Evolutionary conservation across 2,888 invertebrate genomes (phyloP).

Genomic region (Oscheius onirici): DNA sequence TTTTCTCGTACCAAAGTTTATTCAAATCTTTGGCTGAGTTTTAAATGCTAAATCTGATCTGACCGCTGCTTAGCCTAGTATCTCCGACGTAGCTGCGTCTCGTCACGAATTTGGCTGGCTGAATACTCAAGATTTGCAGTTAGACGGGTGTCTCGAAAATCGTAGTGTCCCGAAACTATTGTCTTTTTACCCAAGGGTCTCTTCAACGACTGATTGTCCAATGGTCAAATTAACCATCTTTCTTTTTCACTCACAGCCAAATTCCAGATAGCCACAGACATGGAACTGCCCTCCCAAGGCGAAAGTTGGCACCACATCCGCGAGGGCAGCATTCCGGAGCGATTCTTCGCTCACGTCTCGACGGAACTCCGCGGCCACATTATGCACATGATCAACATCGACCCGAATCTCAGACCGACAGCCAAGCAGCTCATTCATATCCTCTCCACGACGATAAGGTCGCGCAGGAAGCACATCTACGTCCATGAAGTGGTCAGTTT

Average conservation of each 20-base stretch:
- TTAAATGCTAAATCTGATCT: no score
- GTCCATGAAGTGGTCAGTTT: conserved; percentile 27
- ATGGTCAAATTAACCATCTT: no score
- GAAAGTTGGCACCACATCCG: conserved; percentile 80
- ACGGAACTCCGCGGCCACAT: conserved; percentile 44
- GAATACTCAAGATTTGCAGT: no score
- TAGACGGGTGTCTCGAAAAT: no score
- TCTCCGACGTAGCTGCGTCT: no score
- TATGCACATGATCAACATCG: conserved; percentile 43
- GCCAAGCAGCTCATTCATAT: conserved; percentile 32
- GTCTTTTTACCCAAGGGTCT: no score
- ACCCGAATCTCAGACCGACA: conserved; percentile 47
- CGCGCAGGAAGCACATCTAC: background rate
- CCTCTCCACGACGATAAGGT: background rate
- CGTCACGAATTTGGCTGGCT: no score
- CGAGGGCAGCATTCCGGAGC: conserved; percentile 76
- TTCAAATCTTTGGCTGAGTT: no score
- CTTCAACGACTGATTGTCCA: no score
- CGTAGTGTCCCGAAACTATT: no score
- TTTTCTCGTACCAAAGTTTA: background rate
- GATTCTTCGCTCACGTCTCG: conserved; percentile 59
- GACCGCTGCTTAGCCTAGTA: no score
- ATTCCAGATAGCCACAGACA: conserved; percentile 77
- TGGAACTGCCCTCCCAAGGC: conserved; percentile 80
- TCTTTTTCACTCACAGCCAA: no score